Conservation (phyloP, 2,888 invertebrate genomes). For the Rhogogaster chlorosoma region DNA sequence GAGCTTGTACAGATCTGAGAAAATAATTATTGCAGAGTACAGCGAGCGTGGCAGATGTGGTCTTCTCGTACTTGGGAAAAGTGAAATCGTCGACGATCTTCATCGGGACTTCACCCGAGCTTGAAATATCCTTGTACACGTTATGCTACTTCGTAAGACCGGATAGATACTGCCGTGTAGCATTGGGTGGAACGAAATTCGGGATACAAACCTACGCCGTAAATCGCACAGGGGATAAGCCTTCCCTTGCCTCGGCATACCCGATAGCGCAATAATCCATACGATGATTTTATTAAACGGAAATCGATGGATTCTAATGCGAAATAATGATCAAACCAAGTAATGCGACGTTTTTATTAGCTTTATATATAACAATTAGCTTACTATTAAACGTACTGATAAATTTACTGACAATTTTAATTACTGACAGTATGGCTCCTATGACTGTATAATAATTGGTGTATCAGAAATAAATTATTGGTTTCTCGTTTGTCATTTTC, state of each 20-base stretch:
- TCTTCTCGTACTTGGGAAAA: conserved; percentile 72
- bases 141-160: conserved; percentile 80
- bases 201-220: conserved; percentile 75
- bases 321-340: background rate
- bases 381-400: background rate
- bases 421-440: background rate
- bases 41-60: conserved; percentile 71
- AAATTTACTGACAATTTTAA: background rate
- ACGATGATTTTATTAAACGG: background rate
- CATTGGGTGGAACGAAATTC: conserved; percentile 73
- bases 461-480: background rate
- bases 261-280: background rate
- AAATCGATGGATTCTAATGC: background rate
- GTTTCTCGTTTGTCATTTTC: background rate
- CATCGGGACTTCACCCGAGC: conserved; percentile 80
- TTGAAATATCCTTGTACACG: conserved; percentile 81
- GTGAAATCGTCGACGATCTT: conserved; percentile 77
- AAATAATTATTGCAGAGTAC: conserved; percentile 58
- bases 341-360: background rate
- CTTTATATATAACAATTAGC: background rate
- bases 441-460: background rate
- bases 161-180: conserved; percentile 76
- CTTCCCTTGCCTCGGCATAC: conserved; percentile 14
- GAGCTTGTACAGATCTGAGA: background rate
- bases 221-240: background rate